A percentile compares a stretch with the other conserved stretches of the same genome.
Conservation (phyloP, 1,140 invertebrate species). For the Drosophila azteca region DNA sequence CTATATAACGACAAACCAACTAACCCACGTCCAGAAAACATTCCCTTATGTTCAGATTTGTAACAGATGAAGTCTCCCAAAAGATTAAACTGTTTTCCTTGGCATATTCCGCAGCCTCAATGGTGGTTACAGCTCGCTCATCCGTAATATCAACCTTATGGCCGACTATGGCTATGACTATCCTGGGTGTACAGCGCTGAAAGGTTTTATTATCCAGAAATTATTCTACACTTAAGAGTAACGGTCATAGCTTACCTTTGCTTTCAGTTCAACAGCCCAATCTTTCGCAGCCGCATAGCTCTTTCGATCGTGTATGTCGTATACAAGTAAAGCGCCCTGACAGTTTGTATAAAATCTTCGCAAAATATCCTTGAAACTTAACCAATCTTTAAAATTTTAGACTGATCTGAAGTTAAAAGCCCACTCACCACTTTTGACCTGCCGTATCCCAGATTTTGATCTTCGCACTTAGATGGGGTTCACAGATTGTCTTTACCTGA, state of each 20-base stretch:
- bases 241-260: neutral
- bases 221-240: neutral
- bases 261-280: conserved; percentile 29
- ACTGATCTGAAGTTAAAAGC: too few species aligned
- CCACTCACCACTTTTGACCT: conserved; percentile 38
- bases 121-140: conserved; percentile 5
- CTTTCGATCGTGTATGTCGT: conserved; percentile 41
- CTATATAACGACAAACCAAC: neutral
- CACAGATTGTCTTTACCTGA: conserved; percentile 11
- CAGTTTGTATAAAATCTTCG: conserved; percentile 14
- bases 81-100: conserved; percentile 21
- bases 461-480: neutral
- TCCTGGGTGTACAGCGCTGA: neutral
- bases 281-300: conserved; percentile 28
- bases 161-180: conserved; percentile 40
- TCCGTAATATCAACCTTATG: conserved; percentile 33
- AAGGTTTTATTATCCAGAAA: neutral
- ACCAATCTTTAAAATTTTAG: neutral
- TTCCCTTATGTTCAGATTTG: conserved; percentile 15
- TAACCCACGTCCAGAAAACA: conserved; percentile 40
- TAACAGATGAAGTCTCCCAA: conserved; percentile 41
- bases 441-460: conserved; percentile 47
- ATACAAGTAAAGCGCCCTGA: conserved; percentile 44
- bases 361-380: conserved; percentile 39
- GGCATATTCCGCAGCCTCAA: conserved; percentile 35